These are phyloP conservation scores for Platichthys flesus DNA, from an alignment of 2,113 vertebrate species.

Conservation along the genomic window DNA sequence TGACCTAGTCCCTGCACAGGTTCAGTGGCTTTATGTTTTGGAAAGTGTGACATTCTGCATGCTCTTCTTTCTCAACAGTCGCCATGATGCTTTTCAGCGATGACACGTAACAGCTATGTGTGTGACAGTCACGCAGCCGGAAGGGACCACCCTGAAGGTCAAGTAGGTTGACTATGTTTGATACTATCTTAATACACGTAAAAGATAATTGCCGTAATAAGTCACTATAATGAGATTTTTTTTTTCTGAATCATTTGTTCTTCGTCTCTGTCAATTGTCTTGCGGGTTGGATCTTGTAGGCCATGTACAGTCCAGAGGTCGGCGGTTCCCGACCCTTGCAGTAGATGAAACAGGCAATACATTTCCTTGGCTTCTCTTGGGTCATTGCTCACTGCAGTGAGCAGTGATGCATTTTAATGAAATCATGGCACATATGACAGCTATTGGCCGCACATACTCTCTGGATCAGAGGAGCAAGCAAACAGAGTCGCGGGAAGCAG, in stretches of 20 bases:
- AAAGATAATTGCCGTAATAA: not conserved
- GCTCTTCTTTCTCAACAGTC: not conserved
- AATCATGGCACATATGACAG: slow-evolving; percentile 24
- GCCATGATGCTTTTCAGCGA: not conserved
- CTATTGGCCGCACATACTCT: slow-evolving; percentile 6
- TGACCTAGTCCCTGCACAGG: too few species aligned
- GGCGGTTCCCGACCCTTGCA: not conserved
- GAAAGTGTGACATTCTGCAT: not conserved
- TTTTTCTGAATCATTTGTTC: not conserved
- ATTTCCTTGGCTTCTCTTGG: not conserved
- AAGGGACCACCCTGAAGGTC: not conserved
- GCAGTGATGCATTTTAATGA: slow-evolving; percentile 35
- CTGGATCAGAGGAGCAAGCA: slow-evolving; percentile 5
- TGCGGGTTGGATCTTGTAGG: not conserved
- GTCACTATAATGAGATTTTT: not conserved
- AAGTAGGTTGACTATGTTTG: not conserved
- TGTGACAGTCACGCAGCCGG: not conserved
- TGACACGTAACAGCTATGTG: not conserved
- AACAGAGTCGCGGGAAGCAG: not conserved
- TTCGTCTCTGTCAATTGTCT: not conserved
- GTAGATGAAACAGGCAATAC: slow-evolving; percentile 4
- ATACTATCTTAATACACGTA: not conserved
- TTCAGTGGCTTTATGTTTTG: not conserved
- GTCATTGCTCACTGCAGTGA: not conserved
- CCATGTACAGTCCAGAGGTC: not conserved